Percentiles rank a stretch among this genome's conserved stretches.
phyloP scores from a whole-genome alignment of 1,140 invertebrate genomes.

The Metaphire vulgaris region DNA sequence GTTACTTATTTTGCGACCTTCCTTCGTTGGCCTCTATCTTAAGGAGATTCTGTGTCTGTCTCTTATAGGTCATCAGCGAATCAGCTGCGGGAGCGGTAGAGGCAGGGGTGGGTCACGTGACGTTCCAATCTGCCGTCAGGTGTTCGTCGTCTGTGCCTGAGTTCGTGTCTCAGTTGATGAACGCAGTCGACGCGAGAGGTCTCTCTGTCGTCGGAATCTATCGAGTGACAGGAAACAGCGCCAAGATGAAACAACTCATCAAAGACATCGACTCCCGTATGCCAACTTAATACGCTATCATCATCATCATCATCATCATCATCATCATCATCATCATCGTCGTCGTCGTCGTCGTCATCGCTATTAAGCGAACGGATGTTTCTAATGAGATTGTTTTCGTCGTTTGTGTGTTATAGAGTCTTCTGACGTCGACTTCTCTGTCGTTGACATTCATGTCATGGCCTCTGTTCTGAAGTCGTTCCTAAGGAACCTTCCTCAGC shows the following conservation, averaged over 20 bases:
- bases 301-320: constrained; percentile 23
- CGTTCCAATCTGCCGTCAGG: too few species aligned
- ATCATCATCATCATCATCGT: constrained; percentile 47
- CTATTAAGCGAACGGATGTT: too few species aligned
- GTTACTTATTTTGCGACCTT: too few species aligned
- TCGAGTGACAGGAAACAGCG: constrained; percentile 75
- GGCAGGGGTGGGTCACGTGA: too few species aligned
- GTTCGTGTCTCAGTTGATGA: constrained; percentile 79
- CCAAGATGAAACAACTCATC: constrained; percentile 51
- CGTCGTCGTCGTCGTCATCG: constrained; percentile 58
- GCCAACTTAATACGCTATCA: neutral
- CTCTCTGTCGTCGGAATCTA: constrained; percentile 88
- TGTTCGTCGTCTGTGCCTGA: too few species aligned
- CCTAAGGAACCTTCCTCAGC: constrained; percentile 85
- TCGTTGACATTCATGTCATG: constrained; percentile 71
- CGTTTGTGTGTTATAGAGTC: too few species aligned
- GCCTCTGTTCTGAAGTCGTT: constrained; percentile 85
- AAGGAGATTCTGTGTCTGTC: too few species aligned
- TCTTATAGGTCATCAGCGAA: too few species aligned
- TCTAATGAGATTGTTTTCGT: too few species aligned
- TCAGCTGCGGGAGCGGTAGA: too few species aligned
- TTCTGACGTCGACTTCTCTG: neutral
- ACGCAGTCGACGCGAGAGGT: constrained; percentile 80
- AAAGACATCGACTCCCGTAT: constrained; percentile 42
- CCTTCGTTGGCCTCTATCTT: too few species aligned